Conservation (phyloP, 2,113 vertebrate genomes). For the Myotis davidii region DNA sequence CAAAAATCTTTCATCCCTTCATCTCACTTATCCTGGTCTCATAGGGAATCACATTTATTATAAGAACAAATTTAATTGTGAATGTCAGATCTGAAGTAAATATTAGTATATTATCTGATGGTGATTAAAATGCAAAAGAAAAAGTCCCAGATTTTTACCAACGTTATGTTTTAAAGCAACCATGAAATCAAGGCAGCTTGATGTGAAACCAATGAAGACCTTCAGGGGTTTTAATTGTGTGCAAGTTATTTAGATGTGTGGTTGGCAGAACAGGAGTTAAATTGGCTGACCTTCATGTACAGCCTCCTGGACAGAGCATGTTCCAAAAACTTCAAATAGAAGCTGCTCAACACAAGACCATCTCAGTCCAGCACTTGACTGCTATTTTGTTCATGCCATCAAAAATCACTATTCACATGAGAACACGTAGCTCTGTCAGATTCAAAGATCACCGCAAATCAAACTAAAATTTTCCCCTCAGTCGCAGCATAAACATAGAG, state of each 20-base stretch:
- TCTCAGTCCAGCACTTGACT: neutral
- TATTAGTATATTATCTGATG: neutral
- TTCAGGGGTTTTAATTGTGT: neutral
- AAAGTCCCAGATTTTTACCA: neutral
- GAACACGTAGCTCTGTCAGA: neutral
- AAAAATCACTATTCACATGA: neutral
- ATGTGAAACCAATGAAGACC: constrained; percentile 32
- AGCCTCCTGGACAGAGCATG: neutral
- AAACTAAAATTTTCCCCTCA: neutral
- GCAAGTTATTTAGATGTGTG: neutral
- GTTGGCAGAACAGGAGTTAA: neutral
- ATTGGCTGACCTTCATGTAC: neutral
- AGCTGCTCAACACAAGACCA: neutral
- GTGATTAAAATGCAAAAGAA: constrained; percentile 20
- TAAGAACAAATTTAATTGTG: neutral
- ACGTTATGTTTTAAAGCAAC: neutral
- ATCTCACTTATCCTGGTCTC: neutral
- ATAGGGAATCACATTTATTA: neutral
- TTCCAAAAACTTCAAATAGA: neutral
- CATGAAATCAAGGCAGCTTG: neutral
- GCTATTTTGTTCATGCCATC: neutral
- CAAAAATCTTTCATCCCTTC: neutral
- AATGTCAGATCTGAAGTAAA: neutral
- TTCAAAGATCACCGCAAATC: neutral
- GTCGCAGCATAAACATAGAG: neutral